Percentiles rank a stretch among this genome's conserved stretches.
These are phyloP conservation scores for Sycobia sp. DNA, from an alignment of 1,140 invertebrate genomes.

Conservation along the genomic window DNA sequence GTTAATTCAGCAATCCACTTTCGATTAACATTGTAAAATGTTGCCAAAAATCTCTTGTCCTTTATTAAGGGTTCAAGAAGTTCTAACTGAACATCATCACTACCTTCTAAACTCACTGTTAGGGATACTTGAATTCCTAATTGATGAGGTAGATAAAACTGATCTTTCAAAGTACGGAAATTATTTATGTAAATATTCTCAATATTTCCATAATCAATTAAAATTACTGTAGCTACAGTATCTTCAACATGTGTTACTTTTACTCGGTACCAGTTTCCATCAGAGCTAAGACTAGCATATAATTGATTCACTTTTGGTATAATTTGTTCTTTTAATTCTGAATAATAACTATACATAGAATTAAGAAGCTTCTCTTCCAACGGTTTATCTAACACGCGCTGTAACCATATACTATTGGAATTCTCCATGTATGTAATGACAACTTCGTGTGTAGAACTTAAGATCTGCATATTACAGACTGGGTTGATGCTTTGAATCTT, in stretches of 20 bases:
- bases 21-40: slow-evolving; percentile 47
- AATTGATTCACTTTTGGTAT: slow-evolving; percentile 55
- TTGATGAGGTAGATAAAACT: slow-evolving; percentile 64
- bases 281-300: slow-evolving; percentile 67
- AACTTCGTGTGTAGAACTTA: slow-evolving; percentile 61
- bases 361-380: slow-evolving; percentile 59
- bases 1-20: slow-evolving; percentile 52
- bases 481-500: slow-evolving; percentile 60
- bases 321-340: slow-evolving; percentile 48
- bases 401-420: slow-evolving; percentile 67
- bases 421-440: slow-evolving; percentile 60
- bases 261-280: slow-evolving; percentile 66
- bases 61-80: slow-evolving; percentile 41
- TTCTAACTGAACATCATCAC: slow-evolving; percentile 46
- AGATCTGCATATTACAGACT: slow-evolving; percentile 65
- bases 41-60: slow-evolving; percentile 44
- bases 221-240: slow-evolving; percentile 44
- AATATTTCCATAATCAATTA: slow-evolving; percentile 65
- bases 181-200: slow-evolving; percentile 47
- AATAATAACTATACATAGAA: slow-evolving; percentile 66
- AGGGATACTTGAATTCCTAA: slow-evolving; percentile 61
- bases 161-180: slow-evolving; percentile 55
- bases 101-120: slow-evolving; percentile 46
- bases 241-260: slow-evolving; percentile 38
- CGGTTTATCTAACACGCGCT: slow-evolving; percentile 57